These are phyloP conservation scores for Hemiprocne comata DNA, from an alignment of 2,113 vertebrate species.

Conservation along the genomic window DNA sequence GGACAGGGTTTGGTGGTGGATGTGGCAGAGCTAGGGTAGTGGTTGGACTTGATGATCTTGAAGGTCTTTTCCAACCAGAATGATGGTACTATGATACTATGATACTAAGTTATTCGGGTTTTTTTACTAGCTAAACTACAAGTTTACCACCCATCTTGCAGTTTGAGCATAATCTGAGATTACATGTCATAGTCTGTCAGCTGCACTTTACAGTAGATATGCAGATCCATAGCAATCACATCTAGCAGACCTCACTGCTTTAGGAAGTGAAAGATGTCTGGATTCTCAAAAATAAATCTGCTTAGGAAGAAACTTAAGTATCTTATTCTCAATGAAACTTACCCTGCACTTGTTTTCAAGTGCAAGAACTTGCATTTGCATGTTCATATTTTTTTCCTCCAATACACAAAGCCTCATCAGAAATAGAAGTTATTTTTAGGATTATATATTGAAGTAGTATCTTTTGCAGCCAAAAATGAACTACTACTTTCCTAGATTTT, in stretches of 20 bases:
- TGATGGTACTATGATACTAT: too few relatives aligned
- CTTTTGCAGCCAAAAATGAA: neutral
- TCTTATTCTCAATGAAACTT: neutral
- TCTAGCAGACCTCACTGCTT: neutral
- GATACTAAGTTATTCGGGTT: rapidly evolving
- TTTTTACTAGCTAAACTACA: neutral
- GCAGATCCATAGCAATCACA: neutral
- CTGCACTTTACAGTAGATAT: neutral
- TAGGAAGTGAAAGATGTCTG: neutral
- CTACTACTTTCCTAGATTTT: neutral
- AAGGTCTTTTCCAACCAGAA: too few relatives aligned
- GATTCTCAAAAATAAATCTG: neutral
- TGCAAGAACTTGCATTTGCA: neutral
- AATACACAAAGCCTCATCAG: neutral
- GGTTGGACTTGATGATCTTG: too few relatives aligned
- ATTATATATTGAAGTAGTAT: neutral
- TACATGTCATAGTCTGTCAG: neutral
- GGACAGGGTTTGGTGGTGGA: too few relatives aligned
- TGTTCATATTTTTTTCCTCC: neutral
- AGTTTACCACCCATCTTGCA: neutral
- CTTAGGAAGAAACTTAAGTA: neutral
- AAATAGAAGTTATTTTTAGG: neutral
- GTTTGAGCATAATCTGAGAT: neutral
- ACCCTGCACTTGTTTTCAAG: neutral
- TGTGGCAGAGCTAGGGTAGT: too few relatives aligned